Conservation (phyloP, 2,888 invertebrate species). For the Chesias legatella region DNA sequence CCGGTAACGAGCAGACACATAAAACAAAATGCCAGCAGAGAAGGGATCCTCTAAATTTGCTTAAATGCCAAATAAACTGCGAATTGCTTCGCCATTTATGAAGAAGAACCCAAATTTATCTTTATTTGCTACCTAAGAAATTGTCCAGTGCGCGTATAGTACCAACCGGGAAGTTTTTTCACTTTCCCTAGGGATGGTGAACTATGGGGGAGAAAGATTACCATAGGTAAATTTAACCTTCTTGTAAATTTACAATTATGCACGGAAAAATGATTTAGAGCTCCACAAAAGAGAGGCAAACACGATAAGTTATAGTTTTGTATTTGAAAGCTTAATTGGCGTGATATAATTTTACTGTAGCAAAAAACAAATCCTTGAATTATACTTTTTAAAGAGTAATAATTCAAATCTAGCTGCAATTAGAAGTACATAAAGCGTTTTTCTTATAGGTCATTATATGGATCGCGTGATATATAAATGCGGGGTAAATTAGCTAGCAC, state of each 20-base stretch:
- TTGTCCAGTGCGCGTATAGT: conserved; percentile 2
- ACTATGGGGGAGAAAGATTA: no score
- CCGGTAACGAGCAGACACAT: conserved; percentile 76
- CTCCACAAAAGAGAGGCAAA: no score
- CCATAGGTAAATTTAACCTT: no score
- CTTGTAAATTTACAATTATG: no score
- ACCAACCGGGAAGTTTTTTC: no score
- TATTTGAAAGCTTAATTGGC: background rate
- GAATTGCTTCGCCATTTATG: conserved; percentile 75
- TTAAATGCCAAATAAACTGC: conserved; percentile 78
- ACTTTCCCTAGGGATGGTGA: no score
- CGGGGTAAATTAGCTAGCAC: conserved; percentile 44
- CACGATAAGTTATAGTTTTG: no score
- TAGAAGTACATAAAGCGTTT: conserved; percentile 36
- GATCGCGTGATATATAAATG: conserved; percentile 46
- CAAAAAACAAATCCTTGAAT: conserved; percentile 1
- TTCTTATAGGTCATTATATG: conserved; percentile 40
- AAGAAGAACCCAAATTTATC: conserved; percentile 52
- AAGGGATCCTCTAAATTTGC: conserved; percentile 74
- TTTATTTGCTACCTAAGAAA: conserved; percentile 28
- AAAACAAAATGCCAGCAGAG: conserved; percentile 78
- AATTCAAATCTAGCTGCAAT: conserved; percentile 29
- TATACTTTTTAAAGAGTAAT: conserved; percentile 9
- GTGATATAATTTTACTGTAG: conserved; percentile 1
- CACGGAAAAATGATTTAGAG: no score